Conservation (phyloP, 2,113 vertebrate genomes). For the Tachycineta bicolor region DNA sequence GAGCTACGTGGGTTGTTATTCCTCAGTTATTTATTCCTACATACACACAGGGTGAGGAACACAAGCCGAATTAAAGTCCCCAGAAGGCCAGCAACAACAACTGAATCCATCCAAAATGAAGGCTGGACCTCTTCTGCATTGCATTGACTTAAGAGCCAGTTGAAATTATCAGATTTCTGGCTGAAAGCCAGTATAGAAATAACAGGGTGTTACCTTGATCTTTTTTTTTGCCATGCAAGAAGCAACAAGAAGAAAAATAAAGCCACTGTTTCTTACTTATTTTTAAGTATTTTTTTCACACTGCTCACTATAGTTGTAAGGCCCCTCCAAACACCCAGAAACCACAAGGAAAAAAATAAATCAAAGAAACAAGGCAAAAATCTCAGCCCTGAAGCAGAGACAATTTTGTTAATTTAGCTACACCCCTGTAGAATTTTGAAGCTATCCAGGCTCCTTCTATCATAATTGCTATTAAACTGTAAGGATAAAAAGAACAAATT, state of each 20-base stretch:
- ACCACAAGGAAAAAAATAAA: not conserved
- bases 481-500: conserved; percentile 3
- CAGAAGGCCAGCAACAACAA: not conserved
- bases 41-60: not conserved
- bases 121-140: not conserved
- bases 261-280: not conserved
- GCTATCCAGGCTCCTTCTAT: not conserved
- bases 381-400: not conserved
- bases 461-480: not conserved
- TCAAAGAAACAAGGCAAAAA: not conserved
- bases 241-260: not conserved
- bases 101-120: not conserved
- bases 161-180: not conserved
- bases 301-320: not conserved
- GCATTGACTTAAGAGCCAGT: not conserved
- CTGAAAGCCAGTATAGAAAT: not conserved
- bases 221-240: not conserved
- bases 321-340: not conserved
- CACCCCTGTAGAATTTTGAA: not conserved
- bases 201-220: not conserved
- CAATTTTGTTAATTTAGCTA: not conserved
- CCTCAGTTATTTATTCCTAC: not conserved
- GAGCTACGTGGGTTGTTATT: not conserved
- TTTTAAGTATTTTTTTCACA: not conserved
- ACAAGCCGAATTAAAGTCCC: not conserved